Base-by-base conservation (phyloP, 2,797 vertebrate species). In the Nannoperca obscura region DNA sequence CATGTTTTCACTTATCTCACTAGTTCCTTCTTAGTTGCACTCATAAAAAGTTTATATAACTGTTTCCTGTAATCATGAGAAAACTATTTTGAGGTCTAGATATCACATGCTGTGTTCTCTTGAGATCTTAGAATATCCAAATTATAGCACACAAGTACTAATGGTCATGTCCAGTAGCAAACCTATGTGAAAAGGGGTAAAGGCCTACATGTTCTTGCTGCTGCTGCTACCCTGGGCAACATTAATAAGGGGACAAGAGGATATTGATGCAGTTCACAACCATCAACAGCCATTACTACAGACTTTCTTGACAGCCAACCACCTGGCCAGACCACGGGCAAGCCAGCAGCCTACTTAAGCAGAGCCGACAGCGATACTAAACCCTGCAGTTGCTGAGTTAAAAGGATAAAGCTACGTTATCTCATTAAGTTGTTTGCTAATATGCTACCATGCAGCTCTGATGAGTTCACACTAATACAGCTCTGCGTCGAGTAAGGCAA, bases 371-470 rank as follows among this genome's bases (percentile, higher is more conserved):
- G 27, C 3, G 82, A 88, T 74, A 80, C 47, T 88, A 60, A 84
- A 85, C 72, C 36, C 83, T 61, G 20, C 71, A 53, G 69, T 53
- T 82, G 52, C 70, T 5, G 65, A 73, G 81, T 80, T 91, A 88
- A 93, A 85, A 38, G 85, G 90, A 92, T 92, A 66, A 88, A 75
- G 65, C 71, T 13, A 24, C 30, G 22, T 89, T 77, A 89, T 90
- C 92, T 84, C 69, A 71, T 91, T 91, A 90, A 24, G 64, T 53
- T 81, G 82, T 82, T 88, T 77, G 72, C 85, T 75, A 65, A 78
- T 52, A 71, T 57, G 59, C 32, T 49, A 15, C 38, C 14, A 69
- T 66, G 47, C 54, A 82, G 90, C 79, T 84, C 61, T 81, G 79
- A 90, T n/a, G 50, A 71, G 75, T 78, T 91, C 78, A 74, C 76